These are phyloP conservation scores for Emydocephalus ijimae DNA, from an alignment of 2,113 vertebrate species.

Conservation along the genomic window DNA sequence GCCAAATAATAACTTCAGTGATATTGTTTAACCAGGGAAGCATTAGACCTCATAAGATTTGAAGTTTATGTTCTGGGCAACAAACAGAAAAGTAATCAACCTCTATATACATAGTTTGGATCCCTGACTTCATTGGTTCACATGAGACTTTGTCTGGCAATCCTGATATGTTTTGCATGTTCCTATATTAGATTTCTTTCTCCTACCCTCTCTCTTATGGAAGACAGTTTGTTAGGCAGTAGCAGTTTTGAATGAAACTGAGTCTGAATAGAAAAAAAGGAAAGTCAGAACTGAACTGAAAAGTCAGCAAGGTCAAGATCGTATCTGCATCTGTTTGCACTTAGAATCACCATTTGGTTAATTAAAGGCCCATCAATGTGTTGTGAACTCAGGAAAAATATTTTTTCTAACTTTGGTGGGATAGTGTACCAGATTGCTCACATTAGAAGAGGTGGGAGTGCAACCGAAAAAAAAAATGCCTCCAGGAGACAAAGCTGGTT, in stretches of 20 bases:
- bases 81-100: neutral
- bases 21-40: neutral
- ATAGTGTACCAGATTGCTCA: constrained; percentile 20
- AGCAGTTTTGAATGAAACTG: constrained; percentile 2
- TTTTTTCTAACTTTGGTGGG: constrained; percentile 24
- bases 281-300: neutral
- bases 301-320: constrained; percentile 25
- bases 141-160: neutral
- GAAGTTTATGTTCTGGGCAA: neutral
- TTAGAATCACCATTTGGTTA: constrained; percentile 38
- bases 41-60: neutral
- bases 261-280: constrained; percentile 28
- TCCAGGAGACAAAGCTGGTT: neutral
- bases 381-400: constrained; percentile 21
- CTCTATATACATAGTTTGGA: constrained; percentile 4
- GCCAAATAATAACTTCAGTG: neutral
- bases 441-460: constrained; percentile 29
- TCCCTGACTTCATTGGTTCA: neutral
- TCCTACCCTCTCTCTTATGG: neutral
- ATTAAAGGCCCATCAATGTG: constrained; percentile 33
- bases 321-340: constrained; percentile 42
- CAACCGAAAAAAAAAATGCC: constrained; percentile 15
- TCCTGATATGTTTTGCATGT: constrained; percentile 7
- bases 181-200: constrained; percentile 18
- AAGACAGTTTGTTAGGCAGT: neutral